Conservation (phyloP, 2,888 invertebrate species). For the Iselma pallidipennis region DNA sequence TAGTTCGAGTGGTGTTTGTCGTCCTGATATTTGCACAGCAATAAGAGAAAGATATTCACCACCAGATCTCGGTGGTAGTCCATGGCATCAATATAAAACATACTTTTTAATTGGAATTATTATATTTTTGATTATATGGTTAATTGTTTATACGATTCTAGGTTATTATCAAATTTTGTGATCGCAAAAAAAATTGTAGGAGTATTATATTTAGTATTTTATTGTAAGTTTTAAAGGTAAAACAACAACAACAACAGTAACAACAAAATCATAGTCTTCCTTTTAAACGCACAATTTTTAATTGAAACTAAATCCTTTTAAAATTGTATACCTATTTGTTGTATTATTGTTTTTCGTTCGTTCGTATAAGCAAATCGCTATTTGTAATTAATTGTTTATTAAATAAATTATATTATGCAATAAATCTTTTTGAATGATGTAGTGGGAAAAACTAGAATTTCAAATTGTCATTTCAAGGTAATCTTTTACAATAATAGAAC, state of each 20-base stretch:
- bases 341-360: background rate
- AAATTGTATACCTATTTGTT: background rate
- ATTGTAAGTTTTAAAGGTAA: conserved; percentile 6
- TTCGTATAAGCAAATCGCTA: background rate
- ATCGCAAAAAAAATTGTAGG: conserved; percentile 35
- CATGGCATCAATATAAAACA: conserved; percentile 60
- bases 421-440: background rate
- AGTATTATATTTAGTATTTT: conserved; percentile 42
- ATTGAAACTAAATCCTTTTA: too few species aligned
- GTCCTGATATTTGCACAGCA: conserved; percentile 51
- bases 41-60: conserved; percentile 48
- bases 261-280: conserved; percentile 16
- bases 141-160: conserved; percentile 53
- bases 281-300: too few species aligned
- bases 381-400: background rate
- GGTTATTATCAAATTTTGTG: conserved; percentile 47
- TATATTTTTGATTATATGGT: conserved; percentile 57
- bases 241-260: conserved; percentile 5
- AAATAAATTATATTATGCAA: background rate
- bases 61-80: conserved; percentile 55
- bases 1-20: conserved; percentile 40
- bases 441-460: background rate
- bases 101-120: conserved; percentile 57
- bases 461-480: background rate
- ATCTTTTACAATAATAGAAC: background rate